Base-by-base conservation (phyloP, 2,113 vertebrate genomes). In the Atlantisia rogersi region DNA sequence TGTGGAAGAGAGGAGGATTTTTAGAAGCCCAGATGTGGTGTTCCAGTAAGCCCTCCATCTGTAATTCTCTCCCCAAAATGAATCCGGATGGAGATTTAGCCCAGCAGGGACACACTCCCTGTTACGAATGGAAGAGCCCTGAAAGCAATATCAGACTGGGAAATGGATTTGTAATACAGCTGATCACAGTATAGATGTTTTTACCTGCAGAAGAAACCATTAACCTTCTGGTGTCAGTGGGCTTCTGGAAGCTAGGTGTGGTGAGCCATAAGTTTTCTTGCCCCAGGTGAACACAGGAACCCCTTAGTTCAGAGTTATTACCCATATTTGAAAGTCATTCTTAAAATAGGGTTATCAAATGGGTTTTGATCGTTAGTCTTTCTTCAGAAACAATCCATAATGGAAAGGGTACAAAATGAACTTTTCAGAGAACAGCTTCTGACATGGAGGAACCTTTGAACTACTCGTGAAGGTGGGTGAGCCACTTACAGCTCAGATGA, bases 371-470 rank as follows among this genome's bases (percentile, higher is more conserved):
- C 79, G 32, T 90, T 71, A 90, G 60, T 42, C 14, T 7, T 78
- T 70, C 87, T 90, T 92, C 79, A 83, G 79, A 93, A 92, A 81
- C 71, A 78, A 64, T 86, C 73, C 18, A 4, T 96, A 83, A 90
- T 83, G 82, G 93, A 68, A 93, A 96, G 65, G 60, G 76, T 89
- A 86, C 12, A 0, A 94, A 88, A 96, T 92, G 82, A 96, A 95
- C 88, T 93, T 96, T 86, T 39, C 39, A 39, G 79, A 35, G 79
- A 88, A 83, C 21, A 55, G 5, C 79, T 88, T 95, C 87, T 96
- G 58, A 94, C 6, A 22, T 53, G 44, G 60, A 71, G 39, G 82
- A 88, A 81, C 92, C 71, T 96, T 96, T 96, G 92, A 96, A 92
- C 60, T 82, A 5, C 59, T 73, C 0, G 1, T 78, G 92, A 75